These are phyloP conservation scores for Cyanoramphus novaezelandiae DNA, from an alignment of 2,113 vertebrate species.

Conservation along the genomic window DNA sequence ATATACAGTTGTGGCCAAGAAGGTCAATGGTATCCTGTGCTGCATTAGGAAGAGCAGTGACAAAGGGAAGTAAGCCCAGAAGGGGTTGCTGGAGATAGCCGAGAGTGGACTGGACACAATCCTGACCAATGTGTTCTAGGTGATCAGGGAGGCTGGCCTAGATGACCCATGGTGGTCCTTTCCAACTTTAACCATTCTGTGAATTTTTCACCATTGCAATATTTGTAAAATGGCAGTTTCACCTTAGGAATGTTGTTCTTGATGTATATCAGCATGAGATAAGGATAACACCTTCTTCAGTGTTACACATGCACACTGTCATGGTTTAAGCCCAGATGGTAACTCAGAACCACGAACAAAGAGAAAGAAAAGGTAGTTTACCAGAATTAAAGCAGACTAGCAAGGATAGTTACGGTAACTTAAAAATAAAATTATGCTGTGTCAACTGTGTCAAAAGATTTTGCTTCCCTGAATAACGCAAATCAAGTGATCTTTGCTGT, in stretches of 20 bases:
- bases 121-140: neutral
- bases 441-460: neutral
- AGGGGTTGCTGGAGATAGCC: neutral
- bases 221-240: neutral
- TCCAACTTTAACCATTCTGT: neutral
- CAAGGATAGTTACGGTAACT: neutral
- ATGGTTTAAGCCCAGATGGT: neutral
- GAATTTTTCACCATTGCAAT: neutral
- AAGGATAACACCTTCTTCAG: neutral
- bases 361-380: neutral
- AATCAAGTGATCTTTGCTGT: conserved; percentile 21
- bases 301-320: neutral
- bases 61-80: neutral
- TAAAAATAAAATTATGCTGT: neutral
- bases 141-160: neutral
- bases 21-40: neutral
- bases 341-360: neutral
- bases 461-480: conserved; percentile 44
- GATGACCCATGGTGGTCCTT: neutral
- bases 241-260: neutral
- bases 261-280: neutral
- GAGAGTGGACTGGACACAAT: neutral
- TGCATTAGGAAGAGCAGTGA: neutral
- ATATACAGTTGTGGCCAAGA: neutral
- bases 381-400: neutral